phyloP scores from a whole-genome alignment of 2,888 invertebrate genomes.

The Netelia fuscicornis region DNA sequence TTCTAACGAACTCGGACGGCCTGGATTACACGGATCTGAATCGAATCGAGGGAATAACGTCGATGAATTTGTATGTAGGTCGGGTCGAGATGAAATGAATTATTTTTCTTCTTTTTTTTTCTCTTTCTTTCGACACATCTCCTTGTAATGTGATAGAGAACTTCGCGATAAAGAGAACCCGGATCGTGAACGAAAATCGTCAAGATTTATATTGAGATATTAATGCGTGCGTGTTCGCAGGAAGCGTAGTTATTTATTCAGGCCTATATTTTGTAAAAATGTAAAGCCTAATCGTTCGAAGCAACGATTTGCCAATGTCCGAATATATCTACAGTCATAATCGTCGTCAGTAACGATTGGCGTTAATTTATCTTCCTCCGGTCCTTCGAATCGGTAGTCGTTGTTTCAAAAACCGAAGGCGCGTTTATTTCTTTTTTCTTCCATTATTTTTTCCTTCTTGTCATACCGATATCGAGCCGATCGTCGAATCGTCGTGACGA shows the following conservation, averaged over 20 bases:
- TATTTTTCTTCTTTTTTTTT: constrained; percentile 39
- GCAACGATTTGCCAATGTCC: constrained; percentile 41
- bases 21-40: no score
- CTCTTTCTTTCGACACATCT: constrained; percentile 41
- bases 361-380: constrained; percentile 21
- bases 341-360: constrained; percentile 18
- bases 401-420: constrained; percentile 49
- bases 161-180: constrained; percentile 24
- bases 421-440: constrained; percentile 30
- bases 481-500: constrained; percentile 27
- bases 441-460: constrained; percentile 1
- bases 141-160: constrained; percentile 58
- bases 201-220: constrained; percentile 21
- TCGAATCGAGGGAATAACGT: no score
- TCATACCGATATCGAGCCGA: not conserved
- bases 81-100: constrained; percentile 35
- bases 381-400: constrained; percentile 31
- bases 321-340: constrained; percentile 22
- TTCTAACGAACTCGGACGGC: no score
- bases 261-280: constrained; percentile 41
- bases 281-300: constrained; percentile 34
- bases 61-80: not conserved
- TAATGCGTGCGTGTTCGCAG: constrained; percentile 3
- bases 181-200: not conserved
- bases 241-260: constrained; percentile 50